Evolutionary conservation across 2,113 vertebrate genomes (phyloP), one percentile per base, ranked within the genome.

Genomic region (Ammodramus savannarum): DNA sequence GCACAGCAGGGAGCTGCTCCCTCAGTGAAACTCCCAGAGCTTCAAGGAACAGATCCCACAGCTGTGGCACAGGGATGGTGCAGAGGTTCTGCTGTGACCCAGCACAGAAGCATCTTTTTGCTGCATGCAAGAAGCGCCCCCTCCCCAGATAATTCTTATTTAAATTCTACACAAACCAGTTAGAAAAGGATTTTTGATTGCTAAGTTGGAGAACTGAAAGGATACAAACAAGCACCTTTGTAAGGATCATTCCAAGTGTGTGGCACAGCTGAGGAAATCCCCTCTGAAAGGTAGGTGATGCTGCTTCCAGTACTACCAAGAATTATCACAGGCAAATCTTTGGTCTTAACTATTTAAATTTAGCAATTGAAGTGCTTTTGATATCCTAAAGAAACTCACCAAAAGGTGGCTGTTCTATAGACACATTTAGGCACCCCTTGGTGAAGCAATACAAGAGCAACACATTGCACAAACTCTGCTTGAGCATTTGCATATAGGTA

Each of bases 261-360:
- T 10, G 67, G 62, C 34, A 41, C 1, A 3, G 43, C 49, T 61
- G 72, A 59, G 31, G 31, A 59, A 22, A 72, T 21, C 16, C 16
- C 8, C n/a, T 46, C 52, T 31, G 44, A 39, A 59, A 72, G 44
- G 58, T 8, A n/a, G 0, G 20, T 6, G 18, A 17, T 25, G 7
- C 39, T 39, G 4, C 13, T 49, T 34, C 39, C 43, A 31, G 59
- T 5, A 25, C 44, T 14, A 18, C 31, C 9, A 29, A 9, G 54
- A 34, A 44, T 0, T 0, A 6, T 13, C 1, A 1, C 18, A 39
- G 55, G 32, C 14, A 3, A 17, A 15, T 52, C 41, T 72, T 85
- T 43, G 34, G 16, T 41, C 44, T 52, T 38, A 57, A 21, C 16
- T 34, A 7, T 13, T 34, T 22, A 34, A 19, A 48, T 65, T 79